Percentiles rank a stretch among this genome's conserved stretches.
phyloP scores from a whole-genome alignment of 2,113 vertebrate genomes.

The Phalacrocorax aristotelis region DNA sequence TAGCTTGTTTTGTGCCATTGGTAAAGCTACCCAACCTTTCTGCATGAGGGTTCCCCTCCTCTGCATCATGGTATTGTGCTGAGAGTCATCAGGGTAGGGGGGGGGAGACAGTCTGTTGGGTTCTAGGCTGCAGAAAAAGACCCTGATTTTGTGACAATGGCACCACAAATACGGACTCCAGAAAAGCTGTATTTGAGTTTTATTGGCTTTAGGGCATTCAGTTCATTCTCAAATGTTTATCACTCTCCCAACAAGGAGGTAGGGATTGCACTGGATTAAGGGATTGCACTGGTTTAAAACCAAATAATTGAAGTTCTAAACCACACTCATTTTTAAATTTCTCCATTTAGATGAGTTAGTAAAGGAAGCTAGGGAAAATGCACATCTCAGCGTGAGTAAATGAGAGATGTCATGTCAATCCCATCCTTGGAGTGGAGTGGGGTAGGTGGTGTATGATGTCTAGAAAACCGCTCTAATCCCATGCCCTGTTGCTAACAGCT shows the following conservation, averaged over 20 bases:
- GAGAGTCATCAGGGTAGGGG: neutral
- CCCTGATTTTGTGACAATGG: neutral
- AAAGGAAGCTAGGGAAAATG: neutral
- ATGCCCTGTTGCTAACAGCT: slow-evolving; percentile 15
- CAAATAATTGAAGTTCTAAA: neutral
- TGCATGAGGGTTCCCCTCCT: neutral
- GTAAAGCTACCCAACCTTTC: neutral
- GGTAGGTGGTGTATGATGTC: neutral
- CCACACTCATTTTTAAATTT: neutral
- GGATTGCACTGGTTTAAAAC: neutral
- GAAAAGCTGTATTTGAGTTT: neutral
- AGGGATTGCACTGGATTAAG: neutral
- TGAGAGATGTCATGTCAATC: neutral
- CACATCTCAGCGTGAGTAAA: neutral
- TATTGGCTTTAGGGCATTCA: neutral
- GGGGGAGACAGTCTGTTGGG: neutral
- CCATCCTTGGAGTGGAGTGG: neutral
- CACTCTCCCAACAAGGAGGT: neutral
- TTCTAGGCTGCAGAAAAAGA: neutral
- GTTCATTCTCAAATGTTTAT: neutral
- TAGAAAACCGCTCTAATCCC: neutral
- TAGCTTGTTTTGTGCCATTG: neutral
- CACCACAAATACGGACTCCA: neutral
- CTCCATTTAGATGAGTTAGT: neutral
- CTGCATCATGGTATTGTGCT: neutral